Percentiles rank a stretch among this genome's conserved stretches.
Conservation (phyloP, 2,888 invertebrate genomes). For the Ormyrus thymus region DNA sequence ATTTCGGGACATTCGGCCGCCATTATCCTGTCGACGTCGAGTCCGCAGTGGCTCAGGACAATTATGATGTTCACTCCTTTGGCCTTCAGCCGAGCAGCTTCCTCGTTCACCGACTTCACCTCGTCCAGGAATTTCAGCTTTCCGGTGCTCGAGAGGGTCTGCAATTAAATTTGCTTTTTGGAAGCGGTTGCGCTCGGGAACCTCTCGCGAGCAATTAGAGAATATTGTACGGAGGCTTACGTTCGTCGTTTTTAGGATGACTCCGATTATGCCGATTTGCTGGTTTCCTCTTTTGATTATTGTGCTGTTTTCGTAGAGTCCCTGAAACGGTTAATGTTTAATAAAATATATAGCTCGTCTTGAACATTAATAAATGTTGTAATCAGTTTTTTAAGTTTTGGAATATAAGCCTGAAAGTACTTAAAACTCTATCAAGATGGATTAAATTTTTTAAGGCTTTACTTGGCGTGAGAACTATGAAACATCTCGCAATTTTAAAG, state of each 20-base stretch:
- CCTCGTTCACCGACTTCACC: slow-evolving; percentile 80
- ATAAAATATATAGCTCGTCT: too few species aligned
- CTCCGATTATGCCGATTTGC: slow-evolving; percentile 87
- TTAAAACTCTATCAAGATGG: too few species aligned
- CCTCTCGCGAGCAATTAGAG: too few species aligned
- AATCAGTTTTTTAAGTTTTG: too few species aligned
- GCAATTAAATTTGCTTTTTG: not conserved
- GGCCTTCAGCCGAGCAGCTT: slow-evolving; percentile 79
- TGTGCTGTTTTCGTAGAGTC: slow-evolving; percentile 80
- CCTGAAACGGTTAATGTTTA: slow-evolving; percentile 66
- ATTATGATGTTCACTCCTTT: slow-evolving; percentile 71
- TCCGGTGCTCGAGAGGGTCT: slow-evolving; percentile 75
- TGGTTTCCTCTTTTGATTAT: slow-evolving; percentile 80
- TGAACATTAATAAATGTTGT: too few species aligned
- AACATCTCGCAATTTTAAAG: not conserved
- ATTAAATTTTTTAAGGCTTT: too few species aligned
- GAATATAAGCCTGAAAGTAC: too few species aligned
- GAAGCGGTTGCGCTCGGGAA: too few species aligned
- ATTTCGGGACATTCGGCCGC: too few species aligned
- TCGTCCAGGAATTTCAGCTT: slow-evolving; percentile 83
- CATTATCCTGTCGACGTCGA: too few species aligned
- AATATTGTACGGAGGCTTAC: slow-evolving; percentile 72
- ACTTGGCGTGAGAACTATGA: too few species aligned
- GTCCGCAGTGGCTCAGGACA: too few species aligned
- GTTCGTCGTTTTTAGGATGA: slow-evolving; percentile 81